phyloP scores from a whole-genome alignment of 2,888 invertebrate genomes.

The Leptopterna dolabrata region DNA sequence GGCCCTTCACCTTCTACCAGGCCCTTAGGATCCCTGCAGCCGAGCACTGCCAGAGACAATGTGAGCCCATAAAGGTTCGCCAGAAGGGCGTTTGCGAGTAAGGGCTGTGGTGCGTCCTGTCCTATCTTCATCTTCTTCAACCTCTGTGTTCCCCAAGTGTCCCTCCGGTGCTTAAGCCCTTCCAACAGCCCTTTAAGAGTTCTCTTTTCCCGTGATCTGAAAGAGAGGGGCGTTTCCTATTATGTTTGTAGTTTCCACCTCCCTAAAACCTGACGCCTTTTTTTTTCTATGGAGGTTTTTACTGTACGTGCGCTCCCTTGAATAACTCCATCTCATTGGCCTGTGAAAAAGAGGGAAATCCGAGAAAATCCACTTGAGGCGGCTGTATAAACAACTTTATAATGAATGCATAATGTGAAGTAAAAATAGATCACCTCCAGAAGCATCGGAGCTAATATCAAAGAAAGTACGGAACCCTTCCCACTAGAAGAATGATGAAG shows the following conservation, averaged over 20 bases:
- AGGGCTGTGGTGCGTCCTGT: background rate
- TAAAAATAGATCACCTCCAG: no score
- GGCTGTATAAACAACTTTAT: no score
- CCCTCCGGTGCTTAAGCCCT: background rate
- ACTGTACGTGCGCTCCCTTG: background rate
- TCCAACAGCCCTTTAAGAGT: background rate
- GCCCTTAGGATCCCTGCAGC: background rate
- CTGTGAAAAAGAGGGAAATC: background rate
- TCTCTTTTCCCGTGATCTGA: background rate
- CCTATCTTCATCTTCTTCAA: background rate
- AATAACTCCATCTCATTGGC: background rate
- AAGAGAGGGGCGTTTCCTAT: background rate
- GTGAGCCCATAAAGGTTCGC: background rate
- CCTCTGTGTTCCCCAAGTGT: background rate
- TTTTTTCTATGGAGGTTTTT: background rate
- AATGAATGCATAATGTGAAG: no score
- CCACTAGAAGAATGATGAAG: no score
- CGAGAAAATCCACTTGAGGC: no score
- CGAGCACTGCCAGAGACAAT: background rate
- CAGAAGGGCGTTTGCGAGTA: background rate
- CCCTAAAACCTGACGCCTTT: background rate
- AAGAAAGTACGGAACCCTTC: no score
- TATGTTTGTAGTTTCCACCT: background rate
- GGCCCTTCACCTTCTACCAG: background rate
- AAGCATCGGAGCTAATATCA: no score